A percentile compares a stretch with the other conserved stretches of the same genome.
phyloP scores from a whole-genome alignment of 2,797 vertebrate species.

The Odontamblyopus rebecca region DNA sequence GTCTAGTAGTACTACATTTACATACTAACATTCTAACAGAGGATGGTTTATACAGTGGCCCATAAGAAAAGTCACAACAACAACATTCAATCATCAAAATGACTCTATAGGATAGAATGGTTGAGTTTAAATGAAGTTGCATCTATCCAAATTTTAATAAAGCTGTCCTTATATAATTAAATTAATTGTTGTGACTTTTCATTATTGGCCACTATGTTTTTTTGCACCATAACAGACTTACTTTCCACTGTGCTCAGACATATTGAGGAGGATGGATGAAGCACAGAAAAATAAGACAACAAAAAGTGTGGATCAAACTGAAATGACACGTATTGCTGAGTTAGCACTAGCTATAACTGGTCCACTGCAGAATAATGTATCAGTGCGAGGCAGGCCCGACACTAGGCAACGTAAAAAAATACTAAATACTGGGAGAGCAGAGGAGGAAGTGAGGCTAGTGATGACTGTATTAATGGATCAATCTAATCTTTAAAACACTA shows the following conservation, averaged over 20 bases:
- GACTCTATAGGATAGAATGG: too few relatives aligned
- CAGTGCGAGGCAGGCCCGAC: constrained; percentile 42
- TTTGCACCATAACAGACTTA: constrained; percentile 44
- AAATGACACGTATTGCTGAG: constrained; percentile 47
- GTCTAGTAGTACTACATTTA: background rate
- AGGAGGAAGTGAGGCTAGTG: constrained; percentile 37
- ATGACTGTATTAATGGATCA: background rate
- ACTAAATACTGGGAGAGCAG: constrained; percentile 19
- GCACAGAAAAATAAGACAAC: constrained; percentile 48
- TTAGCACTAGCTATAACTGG: constrained; percentile 38
- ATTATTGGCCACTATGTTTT: background rate
- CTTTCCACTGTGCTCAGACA: constrained; percentile 59
- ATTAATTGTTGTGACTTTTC: background rate
- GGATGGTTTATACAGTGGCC: background rate
- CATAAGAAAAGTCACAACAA: background rate
- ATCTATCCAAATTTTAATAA: background rate
- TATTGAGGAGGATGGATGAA: constrained; percentile 35
- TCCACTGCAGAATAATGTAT: constrained; percentile 49
- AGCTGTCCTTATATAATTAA: background rate
- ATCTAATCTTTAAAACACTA: background rate
- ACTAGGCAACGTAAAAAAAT: constrained; percentile 55
- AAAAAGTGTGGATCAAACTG: constrained; percentile 31
- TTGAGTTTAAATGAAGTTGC: background rate
- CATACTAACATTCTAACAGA: background rate
- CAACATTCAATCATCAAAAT: background rate